phyloP scores from a whole-genome alignment of 1,140 invertebrate genomes.

The Dufourea novaeangliae region DNA sequence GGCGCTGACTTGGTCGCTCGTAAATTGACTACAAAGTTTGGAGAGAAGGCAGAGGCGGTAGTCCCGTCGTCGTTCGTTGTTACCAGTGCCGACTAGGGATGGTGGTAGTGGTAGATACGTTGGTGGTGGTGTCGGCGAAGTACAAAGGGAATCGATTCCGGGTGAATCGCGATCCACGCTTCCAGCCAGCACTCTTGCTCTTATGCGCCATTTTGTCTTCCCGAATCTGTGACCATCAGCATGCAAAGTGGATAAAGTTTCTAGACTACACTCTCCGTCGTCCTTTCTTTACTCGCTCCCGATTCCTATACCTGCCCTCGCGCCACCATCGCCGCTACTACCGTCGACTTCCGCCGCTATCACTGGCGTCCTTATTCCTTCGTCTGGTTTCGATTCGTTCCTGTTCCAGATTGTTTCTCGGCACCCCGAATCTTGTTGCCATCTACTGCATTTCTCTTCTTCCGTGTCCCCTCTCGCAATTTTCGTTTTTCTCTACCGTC shows the following conservation, averaged over 20 bases:
- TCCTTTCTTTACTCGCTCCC: constrained; percentile 68
- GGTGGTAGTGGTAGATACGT: constrained; percentile 40
- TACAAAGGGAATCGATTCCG: constrained; percentile 72
- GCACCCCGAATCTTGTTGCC: constrained; percentile 50
- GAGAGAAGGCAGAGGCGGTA: constrained; percentile 59
- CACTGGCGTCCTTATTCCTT: constrained; percentile 39
- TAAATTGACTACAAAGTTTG: constrained; percentile 76
- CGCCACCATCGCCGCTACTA: constrained; percentile 32
- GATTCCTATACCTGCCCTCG: constrained; percentile 63
- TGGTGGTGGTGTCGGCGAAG: constrained; percentile 27
- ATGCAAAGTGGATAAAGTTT: constrained; percentile 76
- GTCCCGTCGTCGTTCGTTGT: constrained; percentile 21
- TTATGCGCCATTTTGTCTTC: constrained; percentile 71
- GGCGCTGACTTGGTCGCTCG: constrained; percentile 73
- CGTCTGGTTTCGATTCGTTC: constrained; percentile 52
- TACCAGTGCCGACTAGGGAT: constrained; percentile 19
- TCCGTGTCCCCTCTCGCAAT: neutral
- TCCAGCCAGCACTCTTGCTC: constrained; percentile 45
- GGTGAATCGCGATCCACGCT: constrained; percentile 68
- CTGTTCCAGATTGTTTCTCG: constrained; percentile 66
- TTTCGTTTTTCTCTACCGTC: neutral
- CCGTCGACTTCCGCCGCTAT: constrained; percentile 28
- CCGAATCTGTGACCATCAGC: constrained; percentile 75
- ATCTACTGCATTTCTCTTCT: neutral
- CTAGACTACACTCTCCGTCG: constrained; percentile 68